Evolutionary conservation across 2,113 vertebrate genomes (phyloP).

Genomic region (Brachionichthys hirsutus): DNA sequence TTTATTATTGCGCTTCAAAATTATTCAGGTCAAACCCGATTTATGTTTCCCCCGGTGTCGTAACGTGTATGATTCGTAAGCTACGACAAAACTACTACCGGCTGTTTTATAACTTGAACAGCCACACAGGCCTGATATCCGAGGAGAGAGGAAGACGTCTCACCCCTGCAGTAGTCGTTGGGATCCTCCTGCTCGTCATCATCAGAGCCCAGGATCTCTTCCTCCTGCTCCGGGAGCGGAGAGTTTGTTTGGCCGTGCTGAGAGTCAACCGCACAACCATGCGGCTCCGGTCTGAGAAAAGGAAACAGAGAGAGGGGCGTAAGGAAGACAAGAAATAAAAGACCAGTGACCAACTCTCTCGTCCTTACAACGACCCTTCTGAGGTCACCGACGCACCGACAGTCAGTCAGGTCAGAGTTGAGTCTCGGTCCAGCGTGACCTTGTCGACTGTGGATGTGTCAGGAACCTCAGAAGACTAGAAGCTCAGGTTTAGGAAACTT

Average conservation of each 20-base stretch:
- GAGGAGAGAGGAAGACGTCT: not conserved
- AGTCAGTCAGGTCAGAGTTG: too few species aligned
- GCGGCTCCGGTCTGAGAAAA: slow-evolving; percentile 84
- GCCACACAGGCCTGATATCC: not conserved
- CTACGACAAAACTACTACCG: not conserved
- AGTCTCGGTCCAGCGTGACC: too few species aligned
- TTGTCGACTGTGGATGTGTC: too few species aligned
- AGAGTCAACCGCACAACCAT: slow-evolving; percentile 79
- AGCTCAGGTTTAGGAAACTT: too few species aligned
- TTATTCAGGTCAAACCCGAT: not conserved
- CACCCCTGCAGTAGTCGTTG: slow-evolving; percentile 96
- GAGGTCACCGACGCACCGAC: too few species aligned
- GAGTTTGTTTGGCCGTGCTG: slow-evolving; percentile 80
- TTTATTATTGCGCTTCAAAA: not conserved
- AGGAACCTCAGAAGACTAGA: too few species aligned
- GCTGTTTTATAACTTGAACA: too few species aligned
- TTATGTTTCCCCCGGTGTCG: not conserved
- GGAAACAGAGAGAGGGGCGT: slow-evolving; percentile 5
- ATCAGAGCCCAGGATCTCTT: slow-evolving; percentile 96
- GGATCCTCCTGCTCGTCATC: slow-evolving; percentile 98
- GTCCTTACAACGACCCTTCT: too few species aligned
- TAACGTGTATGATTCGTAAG: not conserved
- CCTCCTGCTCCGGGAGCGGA: slow-evolving; percentile 89
- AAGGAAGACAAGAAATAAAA: not conserved
- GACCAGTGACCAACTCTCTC: too few species aligned